These are phyloP conservation scores for Morpho achilles DNA, from an alignment of 2,888 invertebrate species.

Conservation along the genomic window DNA sequence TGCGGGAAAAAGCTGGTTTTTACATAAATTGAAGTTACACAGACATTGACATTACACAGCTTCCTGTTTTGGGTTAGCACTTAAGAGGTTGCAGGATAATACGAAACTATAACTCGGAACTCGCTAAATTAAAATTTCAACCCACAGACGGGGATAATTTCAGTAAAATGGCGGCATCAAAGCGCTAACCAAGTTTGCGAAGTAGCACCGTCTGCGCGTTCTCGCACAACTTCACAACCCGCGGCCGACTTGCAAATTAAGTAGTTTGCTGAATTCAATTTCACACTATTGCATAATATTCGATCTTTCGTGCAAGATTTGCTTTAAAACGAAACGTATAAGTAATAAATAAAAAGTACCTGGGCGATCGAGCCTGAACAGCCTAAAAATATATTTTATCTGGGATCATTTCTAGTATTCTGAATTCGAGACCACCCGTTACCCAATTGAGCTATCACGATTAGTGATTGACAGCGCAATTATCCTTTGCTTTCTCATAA, in stretches of 20 bases:
- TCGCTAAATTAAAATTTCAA: conserved; percentile 9
- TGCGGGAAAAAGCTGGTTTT: too few relatives aligned
- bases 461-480: too few relatives aligned
- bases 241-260: conserved; percentile 13
- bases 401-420: too few relatives aligned
- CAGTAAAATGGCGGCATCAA: conserved; percentile 11
- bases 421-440: too few relatives aligned
- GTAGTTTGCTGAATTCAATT: conserved; percentile 9
- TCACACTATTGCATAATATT: background rate
- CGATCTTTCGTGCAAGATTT: background rate
- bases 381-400: too few relatives aligned
- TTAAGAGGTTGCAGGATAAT: background rate
- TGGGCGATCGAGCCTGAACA: too few relatives aligned
- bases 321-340: background rate
- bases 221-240: conserved; percentile 5
- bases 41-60: too few relatives aligned
- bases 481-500: too few relatives aligned
- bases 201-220: conserved; percentile 10
- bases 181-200: conserved; percentile 14
- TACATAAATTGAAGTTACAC: too few relatives aligned
- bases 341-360: too few relatives aligned
- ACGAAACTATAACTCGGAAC: background rate
- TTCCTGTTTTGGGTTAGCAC: too few relatives aligned
- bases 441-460: too few relatives aligned
- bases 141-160: conserved; percentile 11